Evolutionary conservation across 2,797 vertebrate genomes (phyloP), one percentile per base, ranked within the genome.

Genomic region (Todus mexicanus): DNA sequence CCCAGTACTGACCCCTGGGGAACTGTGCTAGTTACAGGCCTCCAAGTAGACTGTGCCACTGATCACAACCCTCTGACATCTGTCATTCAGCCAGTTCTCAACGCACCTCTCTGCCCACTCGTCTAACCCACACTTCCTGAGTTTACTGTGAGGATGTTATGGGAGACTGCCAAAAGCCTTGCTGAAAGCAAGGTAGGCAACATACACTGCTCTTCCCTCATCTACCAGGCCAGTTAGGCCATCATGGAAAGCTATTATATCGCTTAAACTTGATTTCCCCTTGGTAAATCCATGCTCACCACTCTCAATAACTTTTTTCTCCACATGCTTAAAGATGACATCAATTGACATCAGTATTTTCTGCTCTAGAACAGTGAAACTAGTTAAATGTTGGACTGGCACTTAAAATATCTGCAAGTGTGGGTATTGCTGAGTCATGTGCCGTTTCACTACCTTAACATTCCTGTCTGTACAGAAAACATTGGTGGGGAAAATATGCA

Each of bases 341-440:
- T 35, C 56, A 59, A 17, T 16, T 15, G 7, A 15, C 22, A 25
- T 25, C 56, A 59, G 4, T 43, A 31, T 33, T 80, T 76, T 80
- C 56, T 57, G 43, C 38, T 73, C 37, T 37, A 33, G 15, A 83
- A 33, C 18, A 54, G 25, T 37, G 69, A 59, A 76, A 59, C 13
- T 31, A 35, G 7, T n/a, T 59, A 60, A 33, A 37, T 20, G 8
- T 53, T 77, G 57, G 26, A 33, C 37, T 29, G 15, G 29, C 37
- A 57, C 14, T 76, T 69, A 50, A 60, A 73, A 38, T 47, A 37
- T 8, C 60, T 57, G 12, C 42, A 69, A 11, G 11, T 11, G n/a
- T 33, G 31, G 19, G 11, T 38, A 48, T 61, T 0, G 0, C 23
- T 47, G 50, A 72, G 23, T 33, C 21, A 7, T 2, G 37, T 59